Evolutionary conservation across 2,888 invertebrate species (phyloP), one percentile per base, ranked within the genome.

Genomic region (Julus scanicus): DNA sequence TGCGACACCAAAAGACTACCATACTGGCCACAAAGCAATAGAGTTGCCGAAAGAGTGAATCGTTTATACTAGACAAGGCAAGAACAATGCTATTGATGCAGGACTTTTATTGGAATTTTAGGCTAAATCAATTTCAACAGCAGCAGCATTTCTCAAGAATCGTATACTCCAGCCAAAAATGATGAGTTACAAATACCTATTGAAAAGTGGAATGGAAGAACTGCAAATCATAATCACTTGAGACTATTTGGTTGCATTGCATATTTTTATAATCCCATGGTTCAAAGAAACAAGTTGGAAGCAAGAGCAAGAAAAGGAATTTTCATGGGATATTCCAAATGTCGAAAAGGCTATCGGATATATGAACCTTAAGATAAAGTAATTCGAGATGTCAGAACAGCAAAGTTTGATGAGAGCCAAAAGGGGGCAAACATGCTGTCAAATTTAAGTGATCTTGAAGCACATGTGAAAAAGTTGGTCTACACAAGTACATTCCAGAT

Each of bases 1-100:
- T 87, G 15, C 29, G 29, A 71, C 87, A 87, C n/a, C 57, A 71
- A 39, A 63, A 29, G 15, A 87, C 87, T 40, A 80, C 37, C 71
- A 20, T 87, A 37, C 29, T 37, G 40, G 0, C 87, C 87, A n/a
- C 87, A 87, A 39, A 80, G 80, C n/a, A 87, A 80, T n/a, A 80
- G 87, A 17, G 80, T 87, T 9, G 87, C 57, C 0, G 87, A 87
- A 39, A 20, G 87, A 8, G 39, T 40, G n/a, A 87, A 87, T 80
- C 29, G 37, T 17, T 13, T 40, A 5, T 87, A 40, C 17, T 87
- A 29, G 87, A 87, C 39, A 80, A n/a, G 1, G 63, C 87, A 44
- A 71, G 87, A 40, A 44, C 87, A 39, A 71, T 87, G 80, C 44
- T 87, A 6, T 87, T 17, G 87, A 87, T 88, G 63, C 48, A 17